These are phyloP conservation scores for Notothenia coriiceps DNA, from an alignment of 2,113 vertebrate species.

Conservation along the genomic window DNA sequence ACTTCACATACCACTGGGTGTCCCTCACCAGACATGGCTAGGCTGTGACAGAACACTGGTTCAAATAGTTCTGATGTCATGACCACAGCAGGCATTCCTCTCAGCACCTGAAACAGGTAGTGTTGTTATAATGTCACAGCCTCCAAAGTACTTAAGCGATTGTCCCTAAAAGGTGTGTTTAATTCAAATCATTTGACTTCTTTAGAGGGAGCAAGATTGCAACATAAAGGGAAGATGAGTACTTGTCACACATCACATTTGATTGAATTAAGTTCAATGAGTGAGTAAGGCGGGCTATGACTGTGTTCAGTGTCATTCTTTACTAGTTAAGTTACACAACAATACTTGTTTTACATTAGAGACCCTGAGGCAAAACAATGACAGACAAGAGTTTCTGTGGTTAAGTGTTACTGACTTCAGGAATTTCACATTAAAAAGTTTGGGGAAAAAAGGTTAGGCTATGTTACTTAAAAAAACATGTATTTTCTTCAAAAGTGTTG, in stretches of 20 bases:
- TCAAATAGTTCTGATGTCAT: slow-evolving; percentile 42
- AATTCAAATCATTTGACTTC: background rate
- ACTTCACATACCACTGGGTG: slow-evolving; percentile 49
- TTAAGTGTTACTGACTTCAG: background rate
- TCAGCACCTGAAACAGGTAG: background rate
- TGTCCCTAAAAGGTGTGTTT: background rate
- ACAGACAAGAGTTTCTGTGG: background rate
- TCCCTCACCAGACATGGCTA: slow-evolving; percentile 57
- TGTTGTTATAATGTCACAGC: background rate
- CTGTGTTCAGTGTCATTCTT: background rate
- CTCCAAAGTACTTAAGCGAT: slow-evolving; percentile 10
- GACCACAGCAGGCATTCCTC: slow-evolving; percentile 49
- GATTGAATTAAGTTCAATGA: background rate
- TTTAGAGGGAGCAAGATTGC: background rate
- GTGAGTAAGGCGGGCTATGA: background rate
- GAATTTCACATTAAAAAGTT: background rate
- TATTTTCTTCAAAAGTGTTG: background rate
- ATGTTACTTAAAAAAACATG: background rate
- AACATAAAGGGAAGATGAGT: background rate
- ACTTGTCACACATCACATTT: background rate
- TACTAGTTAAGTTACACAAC: background rate
- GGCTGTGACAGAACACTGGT: slow-evolving; percentile 55
- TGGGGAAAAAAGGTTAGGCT: background rate
- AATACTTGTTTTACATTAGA: background rate
- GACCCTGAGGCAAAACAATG: background rate